These are phyloP conservation scores for Larimichthys polyactis DNA, from an alignment of 2,113 vertebrate genomes.

Conservation along the genomic window DNA sequence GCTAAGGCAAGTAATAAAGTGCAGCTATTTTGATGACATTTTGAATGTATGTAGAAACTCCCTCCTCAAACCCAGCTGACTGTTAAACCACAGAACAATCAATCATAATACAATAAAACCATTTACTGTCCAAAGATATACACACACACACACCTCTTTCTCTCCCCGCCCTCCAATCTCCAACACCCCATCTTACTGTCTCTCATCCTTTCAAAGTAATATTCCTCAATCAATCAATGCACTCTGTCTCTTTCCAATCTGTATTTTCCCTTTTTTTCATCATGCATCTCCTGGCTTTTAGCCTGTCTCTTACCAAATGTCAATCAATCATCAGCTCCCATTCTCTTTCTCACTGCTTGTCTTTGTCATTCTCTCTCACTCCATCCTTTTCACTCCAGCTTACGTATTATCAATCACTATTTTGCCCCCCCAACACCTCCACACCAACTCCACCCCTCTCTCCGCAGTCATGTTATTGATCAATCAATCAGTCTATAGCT, in stretches of 20 bases:
- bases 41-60: not conserved
- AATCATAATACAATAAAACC: conserved; percentile 33
- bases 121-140: conserved; percentile 7
- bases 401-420: conserved; percentile 56
- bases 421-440: conserved; percentile 76
- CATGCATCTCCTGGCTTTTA: conserved; percentile 59
- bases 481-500: conserved; percentile 55
- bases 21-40: not conserved
- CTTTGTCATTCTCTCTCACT: conserved; percentile 13
- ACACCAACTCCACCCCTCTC: not conserved
- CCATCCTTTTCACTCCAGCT: conserved; percentile 31
- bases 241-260: conserved; percentile 38
- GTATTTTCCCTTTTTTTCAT: conserved; percentile 4
- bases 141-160: not conserved
- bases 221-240: conserved; percentile 58
- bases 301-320: conserved; percentile 48
- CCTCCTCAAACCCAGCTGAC: not conserved
- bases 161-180: not conserved
- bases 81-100: conserved; percentile 16
- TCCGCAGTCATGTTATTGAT: conserved; percentile 47
- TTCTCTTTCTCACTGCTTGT: conserved; percentile 30
- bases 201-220: conserved; percentile 34
- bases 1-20: not conserved
- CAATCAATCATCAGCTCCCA: conserved; percentile 63
- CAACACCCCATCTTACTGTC: conserved; percentile 15